Conservation (phyloP, 2,797 vertebrate genomes). For the Chrosomus eos region DNA sequence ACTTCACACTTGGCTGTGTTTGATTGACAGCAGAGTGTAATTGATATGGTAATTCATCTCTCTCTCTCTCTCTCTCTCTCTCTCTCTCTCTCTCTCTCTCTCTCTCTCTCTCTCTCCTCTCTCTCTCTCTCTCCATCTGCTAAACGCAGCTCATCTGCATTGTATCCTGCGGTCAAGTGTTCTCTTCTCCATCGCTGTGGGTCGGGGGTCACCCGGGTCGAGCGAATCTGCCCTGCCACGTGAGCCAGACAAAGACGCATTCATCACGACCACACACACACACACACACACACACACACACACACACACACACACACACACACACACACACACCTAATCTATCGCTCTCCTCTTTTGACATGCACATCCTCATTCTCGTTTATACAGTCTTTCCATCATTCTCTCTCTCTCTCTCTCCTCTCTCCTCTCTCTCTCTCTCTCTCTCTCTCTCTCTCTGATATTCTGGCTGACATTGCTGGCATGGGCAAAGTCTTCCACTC, state of each 20-base stretch:
- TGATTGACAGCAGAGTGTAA: slow-evolving; percentile 66
- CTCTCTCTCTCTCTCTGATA: neutral
- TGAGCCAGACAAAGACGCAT: slow-evolving; percentile 55
- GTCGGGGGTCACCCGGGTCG: slow-evolving; percentile 35
- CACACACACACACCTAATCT: slow-evolving; percentile 7
- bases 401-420: neutral
- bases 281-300: slow-evolving; percentile 36
- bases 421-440: neutral
- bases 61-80: neutral
- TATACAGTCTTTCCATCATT: neutral
- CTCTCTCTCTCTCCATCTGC: neutral
- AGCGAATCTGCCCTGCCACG: slow-evolving; percentile 43
- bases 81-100: neutral
- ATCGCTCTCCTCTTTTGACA: neutral
- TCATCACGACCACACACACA: slow-evolving; percentile 14
- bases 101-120: neutral
- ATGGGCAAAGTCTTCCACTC: slow-evolving; percentile 19
- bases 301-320: neutral
- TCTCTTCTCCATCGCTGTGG: slow-evolving; percentile 12
- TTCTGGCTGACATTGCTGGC: slow-evolving; percentile 32
- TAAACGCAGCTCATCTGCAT: slow-evolving; percentile 48
- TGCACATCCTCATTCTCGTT: neutral
- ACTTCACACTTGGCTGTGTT: neutral
- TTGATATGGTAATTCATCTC: slow-evolving; percentile 74
- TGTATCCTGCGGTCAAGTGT: slow-evolving; percentile 33